Evolutionary conservation across 2,888 invertebrate genomes (phyloP).

Genomic region (Nomada ruficornis): DNA sequence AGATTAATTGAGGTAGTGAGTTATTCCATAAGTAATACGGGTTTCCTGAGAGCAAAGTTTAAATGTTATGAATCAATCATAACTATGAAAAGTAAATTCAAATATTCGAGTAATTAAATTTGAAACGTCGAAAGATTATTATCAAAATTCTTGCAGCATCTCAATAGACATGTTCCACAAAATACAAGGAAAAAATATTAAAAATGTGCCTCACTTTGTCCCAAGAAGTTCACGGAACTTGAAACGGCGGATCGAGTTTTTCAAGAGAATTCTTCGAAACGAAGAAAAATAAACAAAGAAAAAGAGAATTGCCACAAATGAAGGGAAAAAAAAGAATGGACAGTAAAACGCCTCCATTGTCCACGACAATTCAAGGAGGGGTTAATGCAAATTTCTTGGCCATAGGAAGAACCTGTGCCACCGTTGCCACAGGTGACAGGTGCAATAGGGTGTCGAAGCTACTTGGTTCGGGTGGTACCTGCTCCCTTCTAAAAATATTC

Average conservation of each 20-base stretch:
- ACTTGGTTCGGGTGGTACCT: constrained; percentile 72
- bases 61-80: too few species aligned
- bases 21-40: too few species aligned
- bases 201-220: constrained; percentile 5
- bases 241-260: constrained; percentile 2
- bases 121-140: too few species aligned
- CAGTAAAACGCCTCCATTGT: constrained; percentile 33
- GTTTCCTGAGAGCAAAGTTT: too few species aligned
- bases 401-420: constrained; percentile 73
- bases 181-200: background rate
- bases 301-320: background rate
- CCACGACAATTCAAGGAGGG: constrained; percentile 34
- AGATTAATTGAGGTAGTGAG: too few species aligned
- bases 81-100: too few species aligned
- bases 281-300: background rate
- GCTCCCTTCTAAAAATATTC: constrained; percentile 75
- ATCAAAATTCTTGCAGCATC: background rate
- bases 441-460: constrained; percentile 75
- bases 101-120: too few species aligned
- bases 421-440: constrained; percentile 76
- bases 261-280: background rate
- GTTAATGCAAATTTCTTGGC: constrained; percentile 77
- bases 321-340: background rate
- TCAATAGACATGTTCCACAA: too few species aligned
- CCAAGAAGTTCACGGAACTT: background rate